phyloP scores from a whole-genome alignment of 2,113 vertebrate genomes.

The Tonatia bakeri region DNA sequence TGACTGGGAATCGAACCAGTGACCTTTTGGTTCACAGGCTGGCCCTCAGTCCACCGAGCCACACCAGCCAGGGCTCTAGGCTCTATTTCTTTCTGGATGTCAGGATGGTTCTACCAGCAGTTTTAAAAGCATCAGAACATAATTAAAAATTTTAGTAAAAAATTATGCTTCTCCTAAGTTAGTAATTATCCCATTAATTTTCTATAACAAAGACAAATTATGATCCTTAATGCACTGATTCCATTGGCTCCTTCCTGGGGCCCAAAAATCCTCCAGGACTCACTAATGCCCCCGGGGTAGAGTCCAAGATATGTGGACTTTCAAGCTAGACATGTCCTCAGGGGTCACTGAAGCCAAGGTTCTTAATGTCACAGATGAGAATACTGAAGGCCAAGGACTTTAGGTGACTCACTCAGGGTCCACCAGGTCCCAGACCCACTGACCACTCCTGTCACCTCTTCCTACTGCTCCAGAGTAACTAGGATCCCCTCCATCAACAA shows the following conservation, averaged over 20 bases:
- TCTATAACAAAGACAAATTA: background rate
- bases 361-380: background rate
- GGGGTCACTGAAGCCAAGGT: background rate
- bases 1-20: no score
- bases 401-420: background rate
- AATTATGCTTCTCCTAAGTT: background rate
- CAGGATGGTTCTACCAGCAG: background rate
- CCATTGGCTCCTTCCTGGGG: background rate
- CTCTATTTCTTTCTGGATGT: no score
- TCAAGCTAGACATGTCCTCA: background rate
- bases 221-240: background rate
- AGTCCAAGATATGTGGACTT: background rate
- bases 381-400: background rate
- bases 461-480: background rate
- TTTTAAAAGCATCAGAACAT: slow-evolving; percentile 5
- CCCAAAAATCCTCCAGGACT: background rate
- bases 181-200: background rate
- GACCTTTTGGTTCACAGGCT: no score
- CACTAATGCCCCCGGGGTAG: background rate
- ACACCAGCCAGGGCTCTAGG: no score
- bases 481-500: background rate
- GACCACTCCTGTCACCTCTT: background rate
- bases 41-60: no score
- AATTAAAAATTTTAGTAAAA: background rate
- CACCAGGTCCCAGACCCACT: background rate